A percentile compares a stretch with the other conserved stretches of the same genome.
Evolutionary conservation across 2,888 invertebrate species (phyloP).

Genomic region (Dyspetes luteomarginatus): DNA sequence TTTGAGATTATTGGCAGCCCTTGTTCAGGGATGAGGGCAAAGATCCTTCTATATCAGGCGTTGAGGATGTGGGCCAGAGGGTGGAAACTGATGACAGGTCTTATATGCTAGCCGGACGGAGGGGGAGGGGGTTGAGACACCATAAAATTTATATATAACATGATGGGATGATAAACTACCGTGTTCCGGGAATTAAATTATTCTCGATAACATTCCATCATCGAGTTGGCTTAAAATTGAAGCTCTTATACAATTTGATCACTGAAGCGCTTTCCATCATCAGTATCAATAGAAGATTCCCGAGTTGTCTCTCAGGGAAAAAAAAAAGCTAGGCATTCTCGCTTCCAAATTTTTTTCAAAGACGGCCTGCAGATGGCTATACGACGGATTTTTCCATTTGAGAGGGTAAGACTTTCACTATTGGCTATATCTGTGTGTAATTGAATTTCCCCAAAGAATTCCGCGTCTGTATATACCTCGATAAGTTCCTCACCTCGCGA

Average conservation of each 20-base stretch:
- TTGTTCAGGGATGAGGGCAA: background rate
- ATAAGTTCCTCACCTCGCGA: constrained; percentile 46
- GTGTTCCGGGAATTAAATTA: background rate
- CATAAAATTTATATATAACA: constrained; percentile 9
- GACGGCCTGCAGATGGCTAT: background rate
- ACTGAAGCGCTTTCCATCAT: background rate
- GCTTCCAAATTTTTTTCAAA: background rate
- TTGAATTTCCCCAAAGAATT: constrained; percentile 39
- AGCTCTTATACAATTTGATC: background rate
- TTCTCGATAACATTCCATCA: background rate
- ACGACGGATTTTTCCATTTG: background rate
- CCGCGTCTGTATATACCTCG: background rate
- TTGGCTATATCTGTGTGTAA: constrained; percentile 9
- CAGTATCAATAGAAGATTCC: background rate
- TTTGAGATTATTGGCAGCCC: constrained; percentile 50
- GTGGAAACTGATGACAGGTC: background rate
- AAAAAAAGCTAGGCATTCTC: background rate
- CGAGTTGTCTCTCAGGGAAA: background rate
- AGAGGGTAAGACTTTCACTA: background rate
- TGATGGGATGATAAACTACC: constrained; percentile 1
- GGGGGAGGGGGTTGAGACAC: background rate
- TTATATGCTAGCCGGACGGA: too few species aligned
- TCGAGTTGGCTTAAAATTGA: background rate
- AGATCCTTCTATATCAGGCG: constrained; percentile 15
- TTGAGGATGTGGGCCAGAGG: background rate